Percentiles rank a stretch among this genome's conserved stretches.
These are phyloP conservation scores for Sebastes reedi DNA, from an alignment of 2,797 vertebrate genomes.

Conservation along the genomic window DNA sequence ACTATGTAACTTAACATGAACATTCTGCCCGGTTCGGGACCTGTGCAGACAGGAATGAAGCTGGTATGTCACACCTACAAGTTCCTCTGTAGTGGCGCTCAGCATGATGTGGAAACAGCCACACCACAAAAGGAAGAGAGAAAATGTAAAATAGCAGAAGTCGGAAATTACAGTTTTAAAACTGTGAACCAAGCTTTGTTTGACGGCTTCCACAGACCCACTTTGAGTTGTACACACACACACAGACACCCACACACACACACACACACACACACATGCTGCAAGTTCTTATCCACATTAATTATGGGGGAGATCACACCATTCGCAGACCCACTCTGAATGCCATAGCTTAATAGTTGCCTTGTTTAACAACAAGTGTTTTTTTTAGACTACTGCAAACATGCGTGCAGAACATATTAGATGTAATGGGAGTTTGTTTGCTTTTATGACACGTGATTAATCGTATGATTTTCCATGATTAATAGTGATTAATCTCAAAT, in stretches of 20 bases:
- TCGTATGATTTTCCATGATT: no score
- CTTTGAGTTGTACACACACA: background rate
- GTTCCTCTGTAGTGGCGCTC: slow-evolving; percentile 22
- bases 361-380: slow-evolving; percentile 23
- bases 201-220: slow-evolving; percentile 12
- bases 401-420: background rate
- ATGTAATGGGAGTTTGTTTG: background rate
- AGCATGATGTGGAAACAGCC: slow-evolving; percentile 49
- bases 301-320: slow-evolving; percentile 39
- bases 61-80: slow-evolving; percentile 20
- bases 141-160: slow-evolving; percentile 68
- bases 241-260: background rate
- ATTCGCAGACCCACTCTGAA: slow-evolving; percentile 23
- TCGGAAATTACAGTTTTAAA: slow-evolving; percentile 48
- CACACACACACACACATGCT: slow-evolving; percentile 4
- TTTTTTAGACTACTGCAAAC: slow-evolving; percentile 12
- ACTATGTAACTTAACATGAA: background rate
- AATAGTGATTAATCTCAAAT: no score
- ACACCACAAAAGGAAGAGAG: slow-evolving; percentile 61
- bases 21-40: background rate
- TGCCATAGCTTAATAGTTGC: background rate
- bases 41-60: background rate
- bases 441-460: background rate
- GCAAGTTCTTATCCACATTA: slow-evolving; percentile 14
- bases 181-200: slow-evolving; percentile 25